Percentiles rank a stretch among this genome's conserved stretches.
phyloP scores from a whole-genome alignment of 2,888 invertebrate species.

The Drosophila mulleri region DNA sequence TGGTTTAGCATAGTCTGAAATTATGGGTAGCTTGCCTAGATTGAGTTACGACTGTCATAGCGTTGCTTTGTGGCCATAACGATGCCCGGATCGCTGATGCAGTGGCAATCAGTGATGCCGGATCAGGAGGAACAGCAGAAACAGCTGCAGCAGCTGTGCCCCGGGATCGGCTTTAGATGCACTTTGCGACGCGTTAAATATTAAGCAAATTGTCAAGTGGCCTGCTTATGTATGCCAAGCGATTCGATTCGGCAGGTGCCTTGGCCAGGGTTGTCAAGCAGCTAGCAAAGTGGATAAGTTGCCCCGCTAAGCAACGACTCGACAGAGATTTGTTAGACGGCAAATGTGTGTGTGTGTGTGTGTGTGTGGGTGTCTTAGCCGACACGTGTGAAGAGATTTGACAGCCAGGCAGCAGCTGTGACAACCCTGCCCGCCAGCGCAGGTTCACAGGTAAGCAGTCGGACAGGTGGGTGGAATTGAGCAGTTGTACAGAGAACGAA shows the following conservation, averaged over 20 bases:
- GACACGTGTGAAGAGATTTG: constrained; percentile 55
- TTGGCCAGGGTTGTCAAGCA: constrained; percentile 41
- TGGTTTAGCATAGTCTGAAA: constrained; percentile 36
- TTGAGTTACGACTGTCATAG: constrained; percentile 45
- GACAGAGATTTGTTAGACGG: constrained; percentile 35
- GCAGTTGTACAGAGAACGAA: not conserved
- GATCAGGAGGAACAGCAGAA: constrained; percentile 20
- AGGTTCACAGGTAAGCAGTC: constrained; percentile 1
- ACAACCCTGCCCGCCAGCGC: constrained; percentile 1
- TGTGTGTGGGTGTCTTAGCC: not conserved
- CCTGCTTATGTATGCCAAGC: constrained; percentile 14
- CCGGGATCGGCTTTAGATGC: constrained; percentile 55
- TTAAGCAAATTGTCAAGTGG: constrained; percentile 41
- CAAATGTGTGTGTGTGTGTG: constrained; percentile 11
- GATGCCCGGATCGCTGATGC: constrained; percentile 50
- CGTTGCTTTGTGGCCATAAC: constrained; percentile 34
- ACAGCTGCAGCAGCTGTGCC: constrained; percentile 21
- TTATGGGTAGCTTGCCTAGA: constrained; percentile 39
- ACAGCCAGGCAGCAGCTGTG: constrained; percentile 28
- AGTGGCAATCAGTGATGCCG: constrained; percentile 60
- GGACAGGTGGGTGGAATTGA: not conserved
- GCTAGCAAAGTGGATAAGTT: constrained; percentile 63
- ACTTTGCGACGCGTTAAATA: constrained; percentile 61
- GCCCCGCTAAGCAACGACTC: constrained; percentile 64
- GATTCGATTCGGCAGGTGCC: constrained; percentile 21